These are phyloP conservation scores for Gymnothorax javanicus DNA, from an alignment of 2,797 vertebrate species.

Conservation along the genomic window DNA sequence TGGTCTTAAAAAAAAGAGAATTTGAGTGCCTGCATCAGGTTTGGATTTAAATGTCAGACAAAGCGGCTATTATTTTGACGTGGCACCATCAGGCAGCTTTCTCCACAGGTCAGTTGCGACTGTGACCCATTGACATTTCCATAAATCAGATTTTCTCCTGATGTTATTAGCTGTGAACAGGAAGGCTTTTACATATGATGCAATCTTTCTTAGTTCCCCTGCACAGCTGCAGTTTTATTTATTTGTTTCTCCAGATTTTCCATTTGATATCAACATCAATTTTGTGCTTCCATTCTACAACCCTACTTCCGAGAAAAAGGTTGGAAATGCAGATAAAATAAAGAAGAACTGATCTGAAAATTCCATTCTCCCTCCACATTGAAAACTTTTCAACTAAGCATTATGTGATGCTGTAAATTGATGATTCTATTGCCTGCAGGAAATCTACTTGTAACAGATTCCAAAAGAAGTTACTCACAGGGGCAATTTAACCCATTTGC, in stretches of 20 bases:
- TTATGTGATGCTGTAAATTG: no score
- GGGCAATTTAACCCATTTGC: no score
- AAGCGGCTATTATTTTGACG: slow-evolving; percentile 5
- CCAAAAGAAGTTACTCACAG: no score
- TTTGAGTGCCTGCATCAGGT: slow-evolving; percentile 8
- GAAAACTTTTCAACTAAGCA: no score
- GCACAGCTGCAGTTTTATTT: slow-evolving; percentile 43
- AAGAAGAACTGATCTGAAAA: no score
- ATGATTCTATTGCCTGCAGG: no score
- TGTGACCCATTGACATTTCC: slow-evolving; percentile 34
- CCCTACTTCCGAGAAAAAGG: no score
- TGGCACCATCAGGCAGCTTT: slow-evolving; percentile 11
- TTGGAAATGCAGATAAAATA: no score
- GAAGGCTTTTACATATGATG: slow-evolving; percentile 49
- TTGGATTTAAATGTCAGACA: slow-evolving; percentile 30
- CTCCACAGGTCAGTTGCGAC: slow-evolving; percentile 9
- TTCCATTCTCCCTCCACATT: not conserved
- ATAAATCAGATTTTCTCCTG: slow-evolving; percentile 51
- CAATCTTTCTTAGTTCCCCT: slow-evolving; percentile 57
- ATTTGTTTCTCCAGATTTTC: not conserved
- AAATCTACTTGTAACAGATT: no score
- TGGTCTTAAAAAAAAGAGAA: slow-evolving; percentile 10
- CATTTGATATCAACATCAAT: not conserved
- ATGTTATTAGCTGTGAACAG: slow-evolving; percentile 67
- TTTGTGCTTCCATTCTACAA: not conserved